Evolutionary conservation across 2,888 invertebrate genomes (phyloP).

Genomic region (Erannis defoliaria): DNA sequence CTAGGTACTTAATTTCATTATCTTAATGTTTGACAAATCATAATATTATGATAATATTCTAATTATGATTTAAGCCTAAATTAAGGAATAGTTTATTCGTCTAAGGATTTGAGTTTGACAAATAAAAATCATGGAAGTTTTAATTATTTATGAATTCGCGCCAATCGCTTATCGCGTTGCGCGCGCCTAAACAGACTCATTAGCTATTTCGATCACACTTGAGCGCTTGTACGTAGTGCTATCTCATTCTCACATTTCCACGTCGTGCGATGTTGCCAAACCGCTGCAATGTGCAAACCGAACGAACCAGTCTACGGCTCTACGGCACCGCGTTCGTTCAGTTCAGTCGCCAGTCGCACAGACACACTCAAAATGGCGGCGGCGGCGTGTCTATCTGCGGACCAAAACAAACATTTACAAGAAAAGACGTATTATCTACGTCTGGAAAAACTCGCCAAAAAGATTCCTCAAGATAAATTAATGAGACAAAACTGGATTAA

Average conservation of each 20-base stretch:
- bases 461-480: conserved; percentile 24
- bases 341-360: conserved; percentile 3
- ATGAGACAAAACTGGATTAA: conserved; percentile 37
- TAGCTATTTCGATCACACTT: not conserved
- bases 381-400: no score
- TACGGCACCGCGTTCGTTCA: not conserved
- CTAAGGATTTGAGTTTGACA: no score
- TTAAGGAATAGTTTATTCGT: no score
- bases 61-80: no score
- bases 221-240: not conserved
- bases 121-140: no score
- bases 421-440: not conserved
- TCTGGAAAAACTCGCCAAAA: conserved; percentile 1
- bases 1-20: no score
- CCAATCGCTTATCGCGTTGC: no score
- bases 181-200: not conserved
- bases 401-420: not conserved
- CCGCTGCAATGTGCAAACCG: not conserved
- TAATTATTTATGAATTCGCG: no score
- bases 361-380: conserved; percentile 11
- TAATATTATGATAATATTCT: no score
- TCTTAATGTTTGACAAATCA: no score
- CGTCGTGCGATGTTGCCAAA: conserved; percentile 7
- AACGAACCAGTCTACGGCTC: no score
- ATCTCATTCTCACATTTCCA: not conserved